Evolutionary conservation across 2,888 invertebrate genomes (phyloP).

Genomic region (Oscheius sp.): DNA sequence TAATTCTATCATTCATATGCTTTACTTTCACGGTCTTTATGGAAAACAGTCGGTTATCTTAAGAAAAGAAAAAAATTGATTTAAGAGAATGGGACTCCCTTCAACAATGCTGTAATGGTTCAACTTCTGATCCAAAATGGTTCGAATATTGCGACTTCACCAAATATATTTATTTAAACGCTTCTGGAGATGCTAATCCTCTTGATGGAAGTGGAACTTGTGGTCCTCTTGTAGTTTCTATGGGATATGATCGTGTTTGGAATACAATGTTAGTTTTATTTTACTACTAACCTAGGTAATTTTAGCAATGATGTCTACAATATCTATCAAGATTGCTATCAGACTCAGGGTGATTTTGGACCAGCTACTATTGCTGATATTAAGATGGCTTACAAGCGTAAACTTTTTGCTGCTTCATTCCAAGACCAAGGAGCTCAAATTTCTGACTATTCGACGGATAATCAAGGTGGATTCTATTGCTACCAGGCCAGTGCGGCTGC

Average conservation of each 20-base stretch:
- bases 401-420: not conserved
- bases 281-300: not conserved
- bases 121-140: constrained; percentile 26
- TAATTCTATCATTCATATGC: constrained; percentile 57
- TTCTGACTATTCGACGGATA: constrained; percentile 53
- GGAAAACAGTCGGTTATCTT: constrained; percentile 43
- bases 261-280: constrained; percentile 42
- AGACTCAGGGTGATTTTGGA: constrained; percentile 18
- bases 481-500: constrained; percentile 47
- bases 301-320: constrained; percentile 61
- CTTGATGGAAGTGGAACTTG: constrained; percentile 35
- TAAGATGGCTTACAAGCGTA: constrained; percentile 4
- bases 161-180: constrained; percentile 46
- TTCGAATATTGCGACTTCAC: constrained; percentile 46
- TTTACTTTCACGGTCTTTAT: constrained; percentile 61
- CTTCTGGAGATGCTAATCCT: constrained; percentile 39
- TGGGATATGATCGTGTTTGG: constrained; percentile 52
- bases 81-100: constrained; percentile 54
- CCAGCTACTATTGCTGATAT: not conserved
- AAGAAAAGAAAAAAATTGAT: not conserved
- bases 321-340: constrained; percentile 62
- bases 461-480: constrained; percentile 61
- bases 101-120: constrained; percentile 47
- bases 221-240: constrained; percentile 41
- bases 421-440: constrained; percentile 6